Evolutionary conservation across 2,113 vertebrate species (phyloP), one percentile per base, ranked within the genome.

Genomic region (Hippocampus comes): DNA sequence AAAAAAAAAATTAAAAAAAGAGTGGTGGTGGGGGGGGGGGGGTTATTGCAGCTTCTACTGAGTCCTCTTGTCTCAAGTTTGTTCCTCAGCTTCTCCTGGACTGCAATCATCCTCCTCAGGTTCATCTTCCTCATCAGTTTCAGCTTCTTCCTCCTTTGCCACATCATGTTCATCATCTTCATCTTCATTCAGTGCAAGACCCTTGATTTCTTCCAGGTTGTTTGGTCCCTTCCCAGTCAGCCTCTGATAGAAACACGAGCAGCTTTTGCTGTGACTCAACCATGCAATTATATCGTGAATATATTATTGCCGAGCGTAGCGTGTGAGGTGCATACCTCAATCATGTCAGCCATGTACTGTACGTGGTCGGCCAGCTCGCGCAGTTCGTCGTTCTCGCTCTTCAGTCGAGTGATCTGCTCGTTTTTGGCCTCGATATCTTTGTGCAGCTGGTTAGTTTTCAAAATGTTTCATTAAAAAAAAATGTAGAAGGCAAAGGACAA

Each of bases 391-490:
- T 97, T 98, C 81, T 99, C 96, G 84, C 90, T 89, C 82, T 91
- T 92, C 7, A 99, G 86, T 43, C 74, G 78, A 2, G 88, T 77
- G 66, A 98, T 97, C 87, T 94, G 91, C 67, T 85, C 91, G 77
- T 98, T 93, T 88, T 94, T 96, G 53, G 90, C 87, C 75, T 97
- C 96, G 0, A 98, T 95, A 86, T 95, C 94, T 87, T 94, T 95
- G 87, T 97, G 95, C 61, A 98, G 71, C 97, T 99, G 48, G 48
- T 51, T 51, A 17, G 48, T 51, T 51, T 51, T 20, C 48, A 51
- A 51, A 51, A 5, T 2, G 48, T 5, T 18, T 17, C 4, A 51
- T 49, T 48, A 25, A 25, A 25, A 25, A n/a, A 49, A 43, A 49
- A 49, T 17, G 15, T 15, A 5, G 12, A 4, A 15, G 15, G 5